Percentiles rank a stretch among this genome's conserved stretches.
These are phyloP conservation scores for Mycalesis mineus DNA, from an alignment of 2,888 invertebrate genomes.

Conservation along the genomic window DNA sequence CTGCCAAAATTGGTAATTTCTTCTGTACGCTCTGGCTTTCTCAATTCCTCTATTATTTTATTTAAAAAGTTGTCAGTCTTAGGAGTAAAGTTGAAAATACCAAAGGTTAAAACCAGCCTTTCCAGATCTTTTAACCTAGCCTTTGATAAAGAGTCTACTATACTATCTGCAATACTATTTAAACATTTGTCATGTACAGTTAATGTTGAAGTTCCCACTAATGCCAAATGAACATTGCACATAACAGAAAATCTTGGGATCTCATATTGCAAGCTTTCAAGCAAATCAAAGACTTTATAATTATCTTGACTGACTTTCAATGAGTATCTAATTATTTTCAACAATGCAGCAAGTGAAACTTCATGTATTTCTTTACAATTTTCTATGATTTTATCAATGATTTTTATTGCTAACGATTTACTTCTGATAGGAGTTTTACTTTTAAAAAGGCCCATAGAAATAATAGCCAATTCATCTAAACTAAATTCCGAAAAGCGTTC, in stretches of 20 bases:
- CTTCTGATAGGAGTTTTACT: constrained; percentile 81
- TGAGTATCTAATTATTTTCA: constrained; percentile 82
- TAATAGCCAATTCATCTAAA: constrained; percentile 83
- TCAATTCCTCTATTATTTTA: constrained; percentile 69
- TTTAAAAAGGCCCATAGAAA: constrained; percentile 88
- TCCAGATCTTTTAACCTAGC: constrained; percentile 86
- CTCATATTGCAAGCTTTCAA: constrained; percentile 75
- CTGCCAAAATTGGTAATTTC: constrained; percentile 80
- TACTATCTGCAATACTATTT: constrained; percentile 67
- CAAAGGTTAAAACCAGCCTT: constrained; percentile 80
- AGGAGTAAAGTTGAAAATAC: constrained; percentile 79
- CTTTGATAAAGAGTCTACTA: constrained; percentile 62
- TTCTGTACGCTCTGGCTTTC: constrained; percentile 63
- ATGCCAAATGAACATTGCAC: constrained; percentile 81
- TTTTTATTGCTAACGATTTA: constrained; percentile 60
- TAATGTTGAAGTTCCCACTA: constrained; percentile 77
- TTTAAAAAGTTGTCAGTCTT: constrained; percentile 57
- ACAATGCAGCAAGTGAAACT: constrained; percentile 81
- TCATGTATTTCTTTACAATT: constrained; percentile 78
- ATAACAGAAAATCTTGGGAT: constrained; percentile 79
- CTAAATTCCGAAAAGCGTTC: constrained; percentile 74
- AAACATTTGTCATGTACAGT: constrained; percentile 58
- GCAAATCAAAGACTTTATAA: constrained; percentile 66
- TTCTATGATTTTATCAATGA: constrained; percentile 73
- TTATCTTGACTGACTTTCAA: constrained; percentile 53